Evolutionary conservation across 2,113 vertebrate species (phyloP), one percentile per base, ranked within the genome.

Genomic region (Kryptolebias marmoratus): DNA sequence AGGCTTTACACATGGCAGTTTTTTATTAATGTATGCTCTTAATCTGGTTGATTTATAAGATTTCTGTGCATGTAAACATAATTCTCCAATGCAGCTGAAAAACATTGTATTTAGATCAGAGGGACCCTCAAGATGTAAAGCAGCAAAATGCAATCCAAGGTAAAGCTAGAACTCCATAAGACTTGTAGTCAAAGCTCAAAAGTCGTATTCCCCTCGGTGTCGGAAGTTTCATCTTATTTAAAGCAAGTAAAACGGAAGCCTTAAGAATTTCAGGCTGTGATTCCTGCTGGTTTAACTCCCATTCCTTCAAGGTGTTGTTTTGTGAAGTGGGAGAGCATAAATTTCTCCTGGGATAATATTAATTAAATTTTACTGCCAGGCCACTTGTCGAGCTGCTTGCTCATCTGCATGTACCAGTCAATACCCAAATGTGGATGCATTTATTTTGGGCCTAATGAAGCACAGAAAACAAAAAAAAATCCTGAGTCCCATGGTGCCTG

Each of bases 401-500:
- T 70, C 53, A 16, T 64, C 62, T 52, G 39, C 60, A 69, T 73
- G 73, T 57, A 68, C 48, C 28, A 44, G 39, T 18, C 59, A 3
- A 48, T 42, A 28, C 27, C 36, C 49, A 79, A 28, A 78, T 71
- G 64, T 50, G 58, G 59, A 14, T 44, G 16, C 32, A 47, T 30
- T 73, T 15, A 52, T 68, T 70, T 62, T 16, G 67, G 36, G 68
- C 75, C 36, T 74, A 60, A 63, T 73, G 28, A 80, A 47, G 42
- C 61, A 44, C 18, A 14, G n/a, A 71, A 48, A 49, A 45, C 11
- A 61, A 56, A 45, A 45, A 11, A 61, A 56, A 55, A 67, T 57
- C 50, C 56, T 2, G 58, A 4, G 31, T 64, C 53, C 52, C 57
- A 31, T 44, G 44, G 31, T 64, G n/a, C 65, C 49, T 49, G 13